Evolutionary conservation across 2,797 vertebrate genomes (phyloP).

Genomic region (Tokudaia muenninki): DNA sequence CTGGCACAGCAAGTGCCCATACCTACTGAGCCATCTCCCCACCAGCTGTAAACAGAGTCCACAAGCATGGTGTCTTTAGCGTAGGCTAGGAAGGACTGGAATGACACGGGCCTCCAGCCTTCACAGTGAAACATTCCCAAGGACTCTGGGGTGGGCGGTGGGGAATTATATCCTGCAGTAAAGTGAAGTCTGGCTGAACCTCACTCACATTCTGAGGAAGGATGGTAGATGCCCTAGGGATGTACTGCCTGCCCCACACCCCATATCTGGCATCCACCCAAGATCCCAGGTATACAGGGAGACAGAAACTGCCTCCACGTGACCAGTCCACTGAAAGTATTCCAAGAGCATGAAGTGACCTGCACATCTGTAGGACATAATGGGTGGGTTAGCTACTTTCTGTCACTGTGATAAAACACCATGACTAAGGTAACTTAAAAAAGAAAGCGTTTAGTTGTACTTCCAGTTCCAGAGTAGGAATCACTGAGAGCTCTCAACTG

Average conservation of each 20-base stretch:
- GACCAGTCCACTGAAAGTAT: not conserved
- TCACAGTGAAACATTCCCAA: not conserved
- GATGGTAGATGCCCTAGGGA: not conserved
- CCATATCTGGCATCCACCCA: not conserved
- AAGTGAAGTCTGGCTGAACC: constrained; percentile 1
- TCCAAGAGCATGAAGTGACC: not conserved
- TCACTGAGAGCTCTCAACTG: not conserved
- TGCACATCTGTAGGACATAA: not conserved
- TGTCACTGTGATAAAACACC: not conserved
- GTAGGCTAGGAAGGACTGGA: not conserved
- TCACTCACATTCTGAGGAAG: not conserved
- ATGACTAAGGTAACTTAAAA: no score
- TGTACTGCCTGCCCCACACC: accelerated
- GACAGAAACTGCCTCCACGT: not conserved
- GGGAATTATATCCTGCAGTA: not conserved
- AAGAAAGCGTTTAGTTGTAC: not conserved
- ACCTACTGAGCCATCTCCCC: not conserved
- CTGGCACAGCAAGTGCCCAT: not conserved
- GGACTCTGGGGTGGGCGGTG: not conserved
- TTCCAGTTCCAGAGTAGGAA: not conserved
- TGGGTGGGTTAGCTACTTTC: not conserved
- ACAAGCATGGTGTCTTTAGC: accelerated
- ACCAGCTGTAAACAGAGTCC: not conserved
- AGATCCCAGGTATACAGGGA: not conserved
- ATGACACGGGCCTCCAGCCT: not conserved